Base-by-base conservation (phyloP, 1,140 invertebrate genomes). In the Bombus waltoni region DNA sequence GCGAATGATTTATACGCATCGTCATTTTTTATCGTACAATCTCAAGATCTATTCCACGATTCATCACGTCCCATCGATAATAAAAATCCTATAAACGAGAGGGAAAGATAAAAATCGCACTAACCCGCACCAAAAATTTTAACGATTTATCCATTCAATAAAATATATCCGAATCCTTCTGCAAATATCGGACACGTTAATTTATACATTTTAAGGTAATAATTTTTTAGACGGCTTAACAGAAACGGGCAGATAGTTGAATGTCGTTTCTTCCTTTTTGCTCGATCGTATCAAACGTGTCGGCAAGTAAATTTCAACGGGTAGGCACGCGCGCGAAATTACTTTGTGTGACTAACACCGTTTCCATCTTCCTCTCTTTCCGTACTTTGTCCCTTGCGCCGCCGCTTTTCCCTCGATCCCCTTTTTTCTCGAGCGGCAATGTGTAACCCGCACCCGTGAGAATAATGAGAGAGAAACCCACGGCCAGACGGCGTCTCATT, bases 401-500 rank as follows among this genome's bases (percentile, higher is more conserved):
- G 28, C 35, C 74, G 79, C 71, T 66, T 70, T 62, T 71, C 59
- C 73, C 62, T 42, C 32, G 53, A 47, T 68, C 73, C 57, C 47
- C 62, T 65, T 65, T 42, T n/a, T 32, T 65, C 73, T 35, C 44
- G 42, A 75, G 72, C 40, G 66, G 72, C 82, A 85, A 72, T 88
- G 87, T 89, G 74, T 83, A 74, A 76, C 88, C 59, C n/a, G 70
- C 75, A 71, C 42, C 76, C 88, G 47, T 59, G 85, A 81, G 81
- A 87, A 89, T 89, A 90, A 89, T 89, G 89, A 90, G 89, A 89
- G 89, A 84, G 78, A 89, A 87, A 81, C 85, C 68, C 70, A 62
- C 75, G 83, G 35, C 70, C 88, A 89, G 89, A 87, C 89, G 81
- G 79, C 88, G 82, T 89, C 89, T 90, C 89, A 90, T 90, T 90